A percentile compares a stretch with the other conserved stretches of the same genome.
These are phyloP conservation scores for Xiphophorus hellerii DNA, from an alignment of 2,113 vertebrate species.

Conservation along the genomic window DNA sequence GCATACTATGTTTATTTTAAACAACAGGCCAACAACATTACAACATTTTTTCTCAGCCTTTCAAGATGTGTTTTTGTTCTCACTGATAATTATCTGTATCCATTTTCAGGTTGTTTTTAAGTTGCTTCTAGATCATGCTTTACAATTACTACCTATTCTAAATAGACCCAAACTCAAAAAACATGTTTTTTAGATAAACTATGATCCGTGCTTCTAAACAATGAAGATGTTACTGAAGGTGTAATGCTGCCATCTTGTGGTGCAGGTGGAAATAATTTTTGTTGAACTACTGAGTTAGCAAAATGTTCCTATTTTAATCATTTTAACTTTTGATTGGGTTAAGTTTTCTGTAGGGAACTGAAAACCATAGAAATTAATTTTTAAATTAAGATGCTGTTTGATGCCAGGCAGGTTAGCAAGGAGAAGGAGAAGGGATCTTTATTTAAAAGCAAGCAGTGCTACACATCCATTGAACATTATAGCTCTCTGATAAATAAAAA, in stretches of 20 bases:
- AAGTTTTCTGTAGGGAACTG: neutral
- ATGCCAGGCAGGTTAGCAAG: neutral
- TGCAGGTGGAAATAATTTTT: neutral
- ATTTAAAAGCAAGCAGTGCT: neutral
- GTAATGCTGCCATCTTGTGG: slow-evolving; percentile 53
- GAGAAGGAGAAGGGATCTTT: neutral
- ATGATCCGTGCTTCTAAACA: neutral
- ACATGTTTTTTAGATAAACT: neutral
- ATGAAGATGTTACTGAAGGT: neutral
- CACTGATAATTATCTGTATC: neutral
- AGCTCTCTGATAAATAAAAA: neutral
- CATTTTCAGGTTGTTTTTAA: neutral
- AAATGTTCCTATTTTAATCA: neutral
- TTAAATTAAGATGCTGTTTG: neutral
- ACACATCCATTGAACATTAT: neutral
- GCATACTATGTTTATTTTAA: too few species aligned
- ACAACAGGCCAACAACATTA: too few species aligned
- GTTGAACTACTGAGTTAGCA: neutral
- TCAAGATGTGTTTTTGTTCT: neutral
- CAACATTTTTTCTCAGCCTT: too few species aligned
- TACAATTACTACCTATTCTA: neutral
- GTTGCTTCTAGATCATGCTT: neutral
- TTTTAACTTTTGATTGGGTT: neutral
- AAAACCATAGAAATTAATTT: neutral
- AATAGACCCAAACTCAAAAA: neutral